A percentile compares a stretch with the other conserved stretches of the same genome.
Evolutionary conservation across 2,888 invertebrate genomes (phyloP).

Genomic region (Xanthorhoe designata): DNA sequence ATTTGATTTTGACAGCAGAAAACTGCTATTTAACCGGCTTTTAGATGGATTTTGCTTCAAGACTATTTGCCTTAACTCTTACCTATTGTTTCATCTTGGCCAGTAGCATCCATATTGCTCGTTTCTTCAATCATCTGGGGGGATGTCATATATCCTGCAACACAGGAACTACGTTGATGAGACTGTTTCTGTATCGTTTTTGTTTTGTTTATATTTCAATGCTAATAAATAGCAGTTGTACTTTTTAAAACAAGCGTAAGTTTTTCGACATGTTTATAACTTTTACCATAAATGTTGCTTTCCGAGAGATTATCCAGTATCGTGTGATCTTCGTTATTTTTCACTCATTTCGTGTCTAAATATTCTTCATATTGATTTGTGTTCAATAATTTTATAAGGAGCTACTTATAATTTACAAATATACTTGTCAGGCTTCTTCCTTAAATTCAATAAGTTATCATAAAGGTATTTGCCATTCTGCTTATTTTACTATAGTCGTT

Average conservation of each 20-base stretch:
- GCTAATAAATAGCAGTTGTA: background rate
- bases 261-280: background rate
- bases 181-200: background rate
- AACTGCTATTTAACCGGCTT: too few relatives aligned
- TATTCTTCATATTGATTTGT: background rate
- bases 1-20: background rate
- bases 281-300: background rate
- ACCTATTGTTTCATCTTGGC: background rate
- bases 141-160: conserved; percentile 8
- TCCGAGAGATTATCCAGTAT: background rate
- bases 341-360: background rate
- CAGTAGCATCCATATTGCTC: background rate
- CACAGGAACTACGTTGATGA: conserved; percentile 4
- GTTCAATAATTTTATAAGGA: background rate
- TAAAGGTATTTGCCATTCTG: conserved; percentile 16
- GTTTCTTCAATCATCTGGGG: conserved; percentile 1
- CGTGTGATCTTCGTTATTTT: background rate
- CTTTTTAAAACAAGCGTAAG: background rate
- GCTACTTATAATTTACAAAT: conserved; percentile 1
- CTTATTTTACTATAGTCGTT: background rate
- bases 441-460: conserved; percentile 2
- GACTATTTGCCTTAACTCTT: background rate
- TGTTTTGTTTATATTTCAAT: background rate
- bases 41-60: background rate
- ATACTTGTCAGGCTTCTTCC: conserved; percentile 21